These are phyloP conservation scores for Macrophya annulata DNA, from an alignment of 2,888 invertebrate species.

Conservation along the genomic window DNA sequence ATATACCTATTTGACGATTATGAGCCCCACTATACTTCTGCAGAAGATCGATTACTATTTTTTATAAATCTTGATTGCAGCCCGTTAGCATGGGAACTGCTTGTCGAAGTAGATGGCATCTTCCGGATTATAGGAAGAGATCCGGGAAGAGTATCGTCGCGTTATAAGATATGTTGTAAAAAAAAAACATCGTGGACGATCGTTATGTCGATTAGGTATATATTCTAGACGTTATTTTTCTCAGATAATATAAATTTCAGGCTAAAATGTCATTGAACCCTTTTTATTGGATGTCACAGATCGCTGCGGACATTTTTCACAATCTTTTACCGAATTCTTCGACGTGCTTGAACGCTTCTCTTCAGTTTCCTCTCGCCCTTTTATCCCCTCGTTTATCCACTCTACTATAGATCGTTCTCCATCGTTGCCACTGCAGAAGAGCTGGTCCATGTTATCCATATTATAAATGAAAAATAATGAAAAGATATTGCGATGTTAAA, in stretches of 20 bases:
- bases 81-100: constrained; percentile 10
- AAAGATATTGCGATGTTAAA: neutral
- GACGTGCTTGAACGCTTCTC: constrained; percentile 43
- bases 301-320: constrained; percentile 49
- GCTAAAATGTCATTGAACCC: constrained; percentile 30
- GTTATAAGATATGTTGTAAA: neutral
- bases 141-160: constrained; percentile 13
- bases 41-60: constrained; percentile 6
- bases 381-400: neutral
- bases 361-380: neutral
- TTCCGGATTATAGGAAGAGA: constrained; percentile 12
- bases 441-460: neutral
- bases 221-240: neutral
- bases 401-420: constrained; percentile 25
- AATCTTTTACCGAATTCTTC: constrained; percentile 45
- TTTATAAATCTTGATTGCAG: neutral
- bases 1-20: neutral
- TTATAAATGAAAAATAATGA: neutral
- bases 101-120: neutral
- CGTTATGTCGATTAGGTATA: neutral
- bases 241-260: neutral
- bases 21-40: neutral
- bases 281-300: constrained; percentile 39
- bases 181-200: neutral
- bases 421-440: constrained; percentile 11